Evolutionary conservation across 2,888 invertebrate genomes (phyloP), one percentile per base, ranked within the genome.

Genomic region (Trypoxylon attenuatum): DNA sequence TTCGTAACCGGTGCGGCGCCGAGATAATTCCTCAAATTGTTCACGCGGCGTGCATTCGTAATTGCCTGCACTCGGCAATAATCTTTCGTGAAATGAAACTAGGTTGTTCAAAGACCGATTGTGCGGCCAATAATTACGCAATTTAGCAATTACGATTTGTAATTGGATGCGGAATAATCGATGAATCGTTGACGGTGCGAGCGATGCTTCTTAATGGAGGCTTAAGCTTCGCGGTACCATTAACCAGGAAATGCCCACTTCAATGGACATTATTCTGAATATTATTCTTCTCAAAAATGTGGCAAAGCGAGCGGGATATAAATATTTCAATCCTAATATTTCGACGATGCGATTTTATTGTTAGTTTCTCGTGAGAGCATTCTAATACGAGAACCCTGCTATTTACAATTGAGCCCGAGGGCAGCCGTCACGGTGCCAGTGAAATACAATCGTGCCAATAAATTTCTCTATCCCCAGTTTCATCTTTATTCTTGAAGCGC

Each of bases 391-490:
- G 25, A 21, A 10, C 29, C 4, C 16, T 13, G n/a, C 15, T 42
- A 43, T 49, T 58, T 21, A 42, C 49, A 33, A 41, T 57, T 57
- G 60, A 52, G 68, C 49, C 68, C 68, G 61, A n/a, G 56, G 61
- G 57, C 50, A 69, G 62, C 63, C 50, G 54, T 69, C 57, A 33
- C 33, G 46, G 49, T 38, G 8, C 49, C 51, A 41, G 18, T 57
- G 69, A 70, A 70, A 70, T 56, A 57, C 57, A 66, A 63, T 62
- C 71, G 47, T 25, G 56, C 66, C 68, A 67, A 71, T 71, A 71
- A 71, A 71, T 71, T 63, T 47, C 60, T 61, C 51, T 71, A 71
- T 71, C 71, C 53, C 29, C 38, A 47, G 63, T 67, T 71, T 55
- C 71, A 71, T 71, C 71, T 71, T 67, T 67, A 71, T 67, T 51